Conservation (phyloP, 2,797 vertebrate genomes). For the Cephalopachus bancanus region DNA sequence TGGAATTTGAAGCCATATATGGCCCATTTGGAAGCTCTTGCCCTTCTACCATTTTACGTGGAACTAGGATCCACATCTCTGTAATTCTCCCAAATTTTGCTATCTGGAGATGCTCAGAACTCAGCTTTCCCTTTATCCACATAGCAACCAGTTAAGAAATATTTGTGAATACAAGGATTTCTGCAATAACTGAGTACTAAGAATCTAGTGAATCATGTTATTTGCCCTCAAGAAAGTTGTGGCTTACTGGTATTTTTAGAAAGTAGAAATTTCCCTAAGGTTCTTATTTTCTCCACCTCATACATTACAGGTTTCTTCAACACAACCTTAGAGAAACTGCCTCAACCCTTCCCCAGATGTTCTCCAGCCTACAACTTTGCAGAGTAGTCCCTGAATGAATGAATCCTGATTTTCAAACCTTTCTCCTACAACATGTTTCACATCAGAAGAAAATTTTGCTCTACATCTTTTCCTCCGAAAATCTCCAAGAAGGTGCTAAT, state of each 20-base stretch:
- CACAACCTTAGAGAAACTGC: not conserved
- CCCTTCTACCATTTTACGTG: not conserved
- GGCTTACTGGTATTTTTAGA: constrained; percentile 30
- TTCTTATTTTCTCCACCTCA: not conserved
- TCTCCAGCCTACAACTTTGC: not conserved
- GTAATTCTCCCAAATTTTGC: not conserved
- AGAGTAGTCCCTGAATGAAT: not conserved
- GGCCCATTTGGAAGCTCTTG: not conserved
- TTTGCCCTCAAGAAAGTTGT: not conserved
- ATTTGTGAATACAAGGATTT: constrained; percentile 19
- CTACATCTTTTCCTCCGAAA: not conserved
- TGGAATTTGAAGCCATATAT: not conserved
- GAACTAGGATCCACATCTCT: not conserved
- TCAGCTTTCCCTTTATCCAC: not conserved
- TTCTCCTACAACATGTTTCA: not conserved
- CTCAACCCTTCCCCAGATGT: not conserved
- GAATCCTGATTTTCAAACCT: not conserved
- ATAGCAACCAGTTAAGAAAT: not conserved
- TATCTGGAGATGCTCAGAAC: constrained; percentile 10
- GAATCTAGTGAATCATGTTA: constrained; percentile 38
- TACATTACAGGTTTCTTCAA: not conserved
- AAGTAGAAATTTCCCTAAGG: not conserved
- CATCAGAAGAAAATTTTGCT: constrained; percentile 50
- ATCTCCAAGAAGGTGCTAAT: constrained; percentile 72
- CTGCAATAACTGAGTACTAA: not conserved